Evolutionary conservation across 2,888 invertebrate genomes (phyloP).

Genomic region (Epiblema foenella): DNA sequence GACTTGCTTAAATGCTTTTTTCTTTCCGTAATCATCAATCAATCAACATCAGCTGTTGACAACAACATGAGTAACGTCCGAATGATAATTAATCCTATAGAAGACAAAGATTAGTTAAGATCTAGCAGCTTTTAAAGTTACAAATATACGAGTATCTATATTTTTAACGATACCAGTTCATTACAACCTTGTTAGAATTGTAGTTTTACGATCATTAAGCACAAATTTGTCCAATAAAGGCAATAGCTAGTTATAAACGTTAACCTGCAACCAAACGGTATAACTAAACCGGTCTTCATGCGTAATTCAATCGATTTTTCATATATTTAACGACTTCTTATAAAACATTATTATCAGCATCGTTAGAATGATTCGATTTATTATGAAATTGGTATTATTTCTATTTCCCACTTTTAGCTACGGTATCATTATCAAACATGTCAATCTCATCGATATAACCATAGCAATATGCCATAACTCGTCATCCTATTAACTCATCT

Average conservation of each 20-base stretch:
- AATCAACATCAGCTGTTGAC: constrained; percentile 43
- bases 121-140: constrained; percentile 19
- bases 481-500: constrained; percentile 33
- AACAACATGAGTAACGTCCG: constrained; percentile 42
- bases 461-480: constrained; percentile 4
- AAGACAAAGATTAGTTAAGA: constrained; percentile 32
- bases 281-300: constrained; percentile 10
- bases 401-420: not conserved
- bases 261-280: constrained; percentile 16
- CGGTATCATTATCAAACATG: not conserved
- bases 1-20: constrained; percentile 35
- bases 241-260: constrained; percentile 16
- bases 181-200: constrained; percentile 34
- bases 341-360: constrained; percentile 5
- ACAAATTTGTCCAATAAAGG: constrained; percentile 28
- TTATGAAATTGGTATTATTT: not conserved
- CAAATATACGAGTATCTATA: constrained; percentile 12
- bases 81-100: constrained; percentile 42
- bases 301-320: constrained; percentile 2
- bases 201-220: constrained; percentile 21
- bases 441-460: constrained; percentile 2
- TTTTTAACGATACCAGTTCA: constrained; percentile 26
- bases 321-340: constrained; percentile 9
- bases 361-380: constrained; percentile 5
- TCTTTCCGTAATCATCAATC: constrained; percentile 31